A percentile compares a stretch with the other conserved stretches of the same genome.
phyloP scores from a whole-genome alignment of 2,113 vertebrate species.

The Nycticebus coucang region DNA sequence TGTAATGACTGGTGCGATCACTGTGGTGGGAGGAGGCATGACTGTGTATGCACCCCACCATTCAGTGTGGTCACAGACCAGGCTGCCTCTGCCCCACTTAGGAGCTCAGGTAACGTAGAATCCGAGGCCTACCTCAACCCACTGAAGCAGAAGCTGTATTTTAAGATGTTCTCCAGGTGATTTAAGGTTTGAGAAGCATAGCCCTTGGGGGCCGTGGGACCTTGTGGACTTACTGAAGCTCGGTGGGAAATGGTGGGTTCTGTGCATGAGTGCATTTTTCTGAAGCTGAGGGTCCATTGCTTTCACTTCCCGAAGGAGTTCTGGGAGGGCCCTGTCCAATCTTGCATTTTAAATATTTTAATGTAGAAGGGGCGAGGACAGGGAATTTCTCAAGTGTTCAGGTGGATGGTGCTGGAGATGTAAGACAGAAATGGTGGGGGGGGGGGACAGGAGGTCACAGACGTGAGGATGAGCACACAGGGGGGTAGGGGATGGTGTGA shows the following conservation, averaged over 20 bases:
- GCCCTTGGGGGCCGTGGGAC: background rate
- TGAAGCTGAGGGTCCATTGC: background rate
- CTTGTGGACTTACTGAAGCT: background rate
- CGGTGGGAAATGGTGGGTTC: background rate
- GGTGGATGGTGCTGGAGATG: background rate
- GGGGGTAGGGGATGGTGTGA: background rate
- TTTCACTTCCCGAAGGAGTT: background rate
- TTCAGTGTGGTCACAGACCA: background rate
- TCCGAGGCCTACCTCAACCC: background rate
- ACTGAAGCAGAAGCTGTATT: background rate
- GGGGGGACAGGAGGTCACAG: background rate
- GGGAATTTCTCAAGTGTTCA: background rate
- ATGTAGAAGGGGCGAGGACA: rapidly evolving
- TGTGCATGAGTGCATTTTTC: rapidly evolving
- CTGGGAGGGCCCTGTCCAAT: background rate
- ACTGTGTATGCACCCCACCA: rapidly evolving
- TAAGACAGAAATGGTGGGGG: background rate
- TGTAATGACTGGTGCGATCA: background rate
- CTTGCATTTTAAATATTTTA: background rate
- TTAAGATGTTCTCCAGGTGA: background rate
- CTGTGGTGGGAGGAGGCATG: background rate
- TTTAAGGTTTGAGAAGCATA: background rate
- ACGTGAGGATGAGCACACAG: background rate
- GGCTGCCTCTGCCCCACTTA: background rate
- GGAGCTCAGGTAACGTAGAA: background rate